Evolutionary conservation across 1,140 invertebrate species (phyloP), one percentile per base, ranked within the genome.

Genomic region (Papilio polytes): DNA sequence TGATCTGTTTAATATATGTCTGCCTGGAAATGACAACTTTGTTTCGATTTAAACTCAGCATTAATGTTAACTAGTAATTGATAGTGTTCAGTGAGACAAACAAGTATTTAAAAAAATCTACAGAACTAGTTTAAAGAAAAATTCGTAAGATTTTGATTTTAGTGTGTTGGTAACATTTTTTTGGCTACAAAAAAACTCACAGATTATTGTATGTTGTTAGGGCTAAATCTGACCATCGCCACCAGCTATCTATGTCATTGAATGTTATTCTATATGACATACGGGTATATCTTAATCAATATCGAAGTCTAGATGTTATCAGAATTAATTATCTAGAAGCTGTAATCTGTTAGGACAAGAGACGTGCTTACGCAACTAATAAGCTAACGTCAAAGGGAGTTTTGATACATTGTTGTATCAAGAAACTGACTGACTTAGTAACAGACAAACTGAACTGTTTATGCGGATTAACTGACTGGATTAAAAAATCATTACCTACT

Each of bases 221-320:
- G 2, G 4, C 31, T 3, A 36, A 36, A 20, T 20, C 4, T 56
- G 18, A 41, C 36, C 6, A 41, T 4, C 36, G 7, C 36, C 36
- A 41, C 36, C 36, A 41, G 36, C 36, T 1, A 41, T 41, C 36
- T 26, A 26, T 12, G 53, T 3, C 20, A 12, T 63, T 63, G 20
- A 8, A 63, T 63, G 3, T 63, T 63, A 63, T 12, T 20, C 6
- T 22, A 26, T 63, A 63, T 26, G 22, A 26, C 22, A 26, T n/a
- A n/a, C n/a, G n/a, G n/a, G n/a, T 31, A 59, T 63, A 63, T 63
- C 22, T 63, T 63, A 63, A 63, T 63, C 20, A 63, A 6, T 63
- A 63, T 12, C 20, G 10, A 6, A 63, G 59, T 13, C 59, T 63
- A 63, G 22, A 63, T 63, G 31, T 26, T 26, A 63, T 63, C 59